These are phyloP conservation scores for Urophycis tenuis DNA, from an alignment of 2,797 vertebrate species.

Conservation along the genomic window DNA sequence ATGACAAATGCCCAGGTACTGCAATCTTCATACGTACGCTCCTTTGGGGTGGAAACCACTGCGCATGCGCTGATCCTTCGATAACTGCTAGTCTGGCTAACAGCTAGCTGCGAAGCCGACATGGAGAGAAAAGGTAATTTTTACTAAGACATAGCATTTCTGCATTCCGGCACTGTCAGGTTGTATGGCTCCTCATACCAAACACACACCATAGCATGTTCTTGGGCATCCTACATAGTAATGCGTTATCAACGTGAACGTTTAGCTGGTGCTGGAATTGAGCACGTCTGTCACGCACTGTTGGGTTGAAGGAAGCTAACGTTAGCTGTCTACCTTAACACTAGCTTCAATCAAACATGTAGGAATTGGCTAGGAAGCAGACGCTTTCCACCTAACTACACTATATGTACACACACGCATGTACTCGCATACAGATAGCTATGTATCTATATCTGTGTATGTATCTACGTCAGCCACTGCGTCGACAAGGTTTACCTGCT, in stretches of 20 bases:
- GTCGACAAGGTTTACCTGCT: neutral
- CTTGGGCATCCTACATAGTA: neutral
- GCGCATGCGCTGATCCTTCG: slow-evolving; percentile 63
- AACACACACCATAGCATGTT: neutral
- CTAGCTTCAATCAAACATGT: slow-evolving; percentile 55
- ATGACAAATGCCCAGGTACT: slow-evolving; percentile 24
- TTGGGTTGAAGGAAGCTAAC: slow-evolving; percentile 44
- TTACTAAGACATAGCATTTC: slow-evolving; percentile 27
- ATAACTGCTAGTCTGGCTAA: slow-evolving; percentile 59
- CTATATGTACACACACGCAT: neutral
- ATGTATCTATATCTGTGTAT: neutral
- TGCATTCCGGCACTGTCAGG: neutral
- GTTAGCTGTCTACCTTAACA: slow-evolving; percentile 53
- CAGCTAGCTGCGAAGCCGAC: slow-evolving; percentile 63
- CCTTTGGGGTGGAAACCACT: slow-evolving; percentile 11
- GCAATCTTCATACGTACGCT: slow-evolving; percentile 28
- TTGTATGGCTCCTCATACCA: neutral
- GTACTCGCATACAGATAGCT: neutral
- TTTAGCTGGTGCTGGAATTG: slow-evolving; percentile 37
- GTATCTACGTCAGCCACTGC: neutral
- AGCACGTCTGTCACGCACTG: slow-evolving; percentile 56
- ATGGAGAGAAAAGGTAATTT: slow-evolving; percentile 81
- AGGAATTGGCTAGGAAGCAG: slow-evolving; percentile 52
- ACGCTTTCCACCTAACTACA: slow-evolving; percentile 17
- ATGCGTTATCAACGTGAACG: slow-evolving; percentile 16